Evolutionary conservation across 1,140 invertebrate genomes (phyloP).

Genomic region (Augochlora pura): DNA sequence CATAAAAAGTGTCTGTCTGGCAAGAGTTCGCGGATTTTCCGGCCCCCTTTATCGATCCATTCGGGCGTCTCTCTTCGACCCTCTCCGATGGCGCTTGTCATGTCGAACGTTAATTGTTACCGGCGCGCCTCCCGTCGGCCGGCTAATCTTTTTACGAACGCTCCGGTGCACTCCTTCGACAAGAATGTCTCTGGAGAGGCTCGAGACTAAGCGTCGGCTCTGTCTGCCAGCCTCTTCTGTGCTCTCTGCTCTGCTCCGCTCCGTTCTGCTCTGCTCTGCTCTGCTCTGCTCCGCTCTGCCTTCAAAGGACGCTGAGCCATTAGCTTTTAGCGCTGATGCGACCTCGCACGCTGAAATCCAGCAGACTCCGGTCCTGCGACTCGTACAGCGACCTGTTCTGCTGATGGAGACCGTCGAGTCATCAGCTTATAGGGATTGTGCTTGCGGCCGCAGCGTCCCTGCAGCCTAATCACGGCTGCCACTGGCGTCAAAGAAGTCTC

Average conservation of each 20-base stretch:
- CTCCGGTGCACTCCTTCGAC: not conserved
- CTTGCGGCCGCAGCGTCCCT: no score
- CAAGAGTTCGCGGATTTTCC: not conserved
- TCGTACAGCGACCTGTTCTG: not conserved
- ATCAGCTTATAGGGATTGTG: no score
- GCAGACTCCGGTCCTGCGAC: not conserved
- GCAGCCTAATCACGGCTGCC: no score
- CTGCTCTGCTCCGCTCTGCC: not conserved
- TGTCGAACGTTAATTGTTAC: constrained; percentile 40
- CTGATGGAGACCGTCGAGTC: no score
- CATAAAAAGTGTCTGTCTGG: not conserved
- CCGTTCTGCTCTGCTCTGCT: no score
- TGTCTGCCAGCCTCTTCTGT: not conserved
- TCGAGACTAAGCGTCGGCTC: constrained; percentile 14
- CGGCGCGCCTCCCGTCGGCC: constrained; percentile 15
- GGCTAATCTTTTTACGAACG: constrained; percentile 38
- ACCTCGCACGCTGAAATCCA: constrained; percentile 37
- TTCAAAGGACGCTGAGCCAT: constrained; percentile 47
- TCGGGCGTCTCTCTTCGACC: not conserved
- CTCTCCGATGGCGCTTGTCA: not conserved
- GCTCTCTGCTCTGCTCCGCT: no score
- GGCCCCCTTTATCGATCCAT: not conserved
- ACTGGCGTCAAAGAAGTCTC: no score
- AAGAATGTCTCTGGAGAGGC: constrained; percentile 26
- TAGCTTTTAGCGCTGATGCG: constrained; percentile 53